Percentiles rank a stretch among this genome's conserved stretches.
Conservation (phyloP, 2,113 vertebrate species). For the Barbus barbus region DNA sequence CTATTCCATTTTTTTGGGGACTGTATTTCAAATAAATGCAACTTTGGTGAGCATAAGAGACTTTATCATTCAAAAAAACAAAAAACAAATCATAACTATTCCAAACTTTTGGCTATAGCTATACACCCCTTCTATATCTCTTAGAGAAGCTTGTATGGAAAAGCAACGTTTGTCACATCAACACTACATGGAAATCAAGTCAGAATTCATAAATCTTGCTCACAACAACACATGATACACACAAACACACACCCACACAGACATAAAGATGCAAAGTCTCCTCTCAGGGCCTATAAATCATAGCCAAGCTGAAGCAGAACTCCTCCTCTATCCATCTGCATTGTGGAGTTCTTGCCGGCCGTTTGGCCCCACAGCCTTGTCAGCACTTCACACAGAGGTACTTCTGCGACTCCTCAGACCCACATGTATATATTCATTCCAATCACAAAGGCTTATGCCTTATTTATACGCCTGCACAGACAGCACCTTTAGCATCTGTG, state of each 20-base stretch:
- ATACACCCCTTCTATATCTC: neutral
- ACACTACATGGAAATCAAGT: too few relatives aligned
- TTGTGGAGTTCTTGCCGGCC: constrained; percentile 22
- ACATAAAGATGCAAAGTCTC: constrained; percentile 16
- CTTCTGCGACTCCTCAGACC: constrained; percentile 7
- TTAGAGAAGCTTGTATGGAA: neutral
- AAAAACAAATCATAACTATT: too few relatives aligned
- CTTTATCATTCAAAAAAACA: too few relatives aligned
- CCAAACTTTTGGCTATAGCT: neutral
- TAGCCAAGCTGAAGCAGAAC: constrained; percentile 10
- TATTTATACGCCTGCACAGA: constrained; percentile 51
- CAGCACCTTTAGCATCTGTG: constrained; percentile 45
- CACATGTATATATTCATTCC: constrained; percentile 51
- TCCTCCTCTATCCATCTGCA: constrained; percentile 44
- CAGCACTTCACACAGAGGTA: constrained; percentile 48
- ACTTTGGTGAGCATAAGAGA: too few relatives aligned
- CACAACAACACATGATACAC: constrained; percentile 2
- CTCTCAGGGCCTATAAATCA: constrained; percentile 48
- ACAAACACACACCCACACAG: neutral
- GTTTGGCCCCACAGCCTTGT: constrained; percentile 44
- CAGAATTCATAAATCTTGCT: constrained; percentile 38
- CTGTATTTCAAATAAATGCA: too few relatives aligned
- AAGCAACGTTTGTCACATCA: constrained; percentile 23
- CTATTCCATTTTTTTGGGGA: too few relatives aligned
- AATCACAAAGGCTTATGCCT: constrained; percentile 53